These are phyloP conservation scores for Rhea americana DNA, from an alignment of 2,113 vertebrate species.

Conservation along the genomic window DNA sequence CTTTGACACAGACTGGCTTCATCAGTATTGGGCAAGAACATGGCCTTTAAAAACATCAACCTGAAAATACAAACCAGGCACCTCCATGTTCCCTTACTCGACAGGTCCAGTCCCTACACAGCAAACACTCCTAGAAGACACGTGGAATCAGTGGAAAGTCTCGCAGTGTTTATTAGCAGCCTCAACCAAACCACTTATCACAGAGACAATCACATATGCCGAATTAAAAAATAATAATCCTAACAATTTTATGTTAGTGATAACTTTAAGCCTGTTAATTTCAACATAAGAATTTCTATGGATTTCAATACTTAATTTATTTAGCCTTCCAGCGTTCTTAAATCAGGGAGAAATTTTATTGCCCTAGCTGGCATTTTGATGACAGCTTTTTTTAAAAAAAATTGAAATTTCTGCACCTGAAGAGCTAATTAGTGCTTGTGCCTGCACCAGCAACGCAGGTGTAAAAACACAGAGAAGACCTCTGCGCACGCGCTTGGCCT, in stretches of 20 bases:
- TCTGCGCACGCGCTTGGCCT: not conserved
- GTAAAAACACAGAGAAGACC: not conserved
- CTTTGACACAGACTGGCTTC: not conserved
- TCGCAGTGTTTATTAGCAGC: not conserved
- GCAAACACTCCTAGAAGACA: not conserved
- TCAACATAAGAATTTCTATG: not conserved
- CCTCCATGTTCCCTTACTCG: not conserved
- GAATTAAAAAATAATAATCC: not conserved
- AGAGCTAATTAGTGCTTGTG: not conserved
- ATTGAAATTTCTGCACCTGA: not conserved
- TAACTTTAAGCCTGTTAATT: slow-evolving; percentile 16
- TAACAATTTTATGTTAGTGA: not conserved
- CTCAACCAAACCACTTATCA: not conserved
- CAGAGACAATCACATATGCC: not conserved
- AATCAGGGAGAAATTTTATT: slow-evolving; percentile 35
- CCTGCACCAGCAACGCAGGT: not conserved
- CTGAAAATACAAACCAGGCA: not conserved
- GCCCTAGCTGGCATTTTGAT: slow-evolving; percentile 27
- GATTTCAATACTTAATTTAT: slow-evolving; percentile 50
- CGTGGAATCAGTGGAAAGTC: not conserved
- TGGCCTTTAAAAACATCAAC: not conserved
- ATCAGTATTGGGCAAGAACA: not conserved
- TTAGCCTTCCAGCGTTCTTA: slow-evolving; percentile 31
- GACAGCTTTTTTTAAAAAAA: not conserved
- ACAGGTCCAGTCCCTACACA: not conserved